A percentile compares a stretch with the other conserved stretches of the same genome.
Conservation (phyloP, 2,888 invertebrate species). For the Drosophila monieri region DNA sequence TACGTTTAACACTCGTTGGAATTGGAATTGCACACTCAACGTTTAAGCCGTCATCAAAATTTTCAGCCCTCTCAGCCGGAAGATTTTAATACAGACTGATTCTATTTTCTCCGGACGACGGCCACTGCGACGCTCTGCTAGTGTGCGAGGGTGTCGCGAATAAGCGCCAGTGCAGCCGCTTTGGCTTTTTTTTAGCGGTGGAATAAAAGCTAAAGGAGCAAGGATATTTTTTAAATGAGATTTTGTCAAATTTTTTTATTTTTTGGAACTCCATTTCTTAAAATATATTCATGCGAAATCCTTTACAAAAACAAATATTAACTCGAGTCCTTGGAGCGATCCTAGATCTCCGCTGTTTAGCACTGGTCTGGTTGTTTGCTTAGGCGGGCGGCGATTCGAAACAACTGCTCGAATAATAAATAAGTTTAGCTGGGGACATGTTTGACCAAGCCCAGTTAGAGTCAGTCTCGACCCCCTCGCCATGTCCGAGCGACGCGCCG, state of each 20-base stretch:
- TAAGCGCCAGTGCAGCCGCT: background rate
- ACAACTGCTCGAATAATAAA: slow-evolving; percentile 73
- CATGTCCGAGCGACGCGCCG: slow-evolving; percentile 61
- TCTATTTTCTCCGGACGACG: slow-evolving; percentile 25
- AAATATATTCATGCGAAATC: background rate
- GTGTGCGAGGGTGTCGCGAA: slow-evolving; percentile 5
- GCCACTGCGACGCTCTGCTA: slow-evolving; percentile 10
- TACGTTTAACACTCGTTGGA: slow-evolving; percentile 52
- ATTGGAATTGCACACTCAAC: slow-evolving; percentile 42
- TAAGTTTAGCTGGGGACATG: slow-evolving; percentile 37
- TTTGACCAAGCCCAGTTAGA: slow-evolving; percentile 47
- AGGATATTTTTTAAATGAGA: background rate
- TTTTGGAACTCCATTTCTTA: background rate
- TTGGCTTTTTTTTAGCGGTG: background rate
- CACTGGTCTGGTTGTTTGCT: slow-evolving; percentile 51
- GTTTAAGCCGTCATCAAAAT: slow-evolving; percentile 70
- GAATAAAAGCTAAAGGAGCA: background rate
- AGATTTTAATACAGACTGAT: slow-evolving; percentile 82
- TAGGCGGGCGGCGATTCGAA: slow-evolving; percentile 46
- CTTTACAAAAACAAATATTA: background rate
- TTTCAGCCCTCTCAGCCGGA: slow-evolving; percentile 85
- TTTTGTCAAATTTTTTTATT: background rate
- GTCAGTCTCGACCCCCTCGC: slow-evolving; percentile 17
- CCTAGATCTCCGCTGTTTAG: slow-evolving; percentile 16
- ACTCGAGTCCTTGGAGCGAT: background rate